Conservation (phyloP, 2,797 vertebrate species). For the Rhynchonycteris naso region DNA sequence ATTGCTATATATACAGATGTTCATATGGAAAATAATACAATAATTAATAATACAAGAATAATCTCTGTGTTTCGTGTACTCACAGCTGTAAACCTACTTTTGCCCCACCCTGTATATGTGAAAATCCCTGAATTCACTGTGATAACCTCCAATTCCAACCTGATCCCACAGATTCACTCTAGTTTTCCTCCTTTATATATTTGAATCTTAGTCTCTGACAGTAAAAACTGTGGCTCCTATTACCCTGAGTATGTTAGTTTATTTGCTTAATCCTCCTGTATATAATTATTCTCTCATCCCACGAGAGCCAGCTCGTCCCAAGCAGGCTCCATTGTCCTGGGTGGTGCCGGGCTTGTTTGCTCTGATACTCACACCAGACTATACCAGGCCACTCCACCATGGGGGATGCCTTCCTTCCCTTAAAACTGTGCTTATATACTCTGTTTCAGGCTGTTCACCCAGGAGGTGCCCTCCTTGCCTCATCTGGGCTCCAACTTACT, state of each 20-base stretch:
- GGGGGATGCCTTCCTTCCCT: not conserved
- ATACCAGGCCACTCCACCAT: not conserved
- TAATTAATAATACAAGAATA: too few species aligned
- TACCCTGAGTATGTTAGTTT: not conserved
- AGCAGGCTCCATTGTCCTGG: not conserved
- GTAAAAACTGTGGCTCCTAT: not conserved
- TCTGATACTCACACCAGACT: not conserved
- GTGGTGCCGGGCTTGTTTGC: not conserved
- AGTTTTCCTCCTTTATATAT: not conserved
- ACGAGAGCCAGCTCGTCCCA: fast-evolving
- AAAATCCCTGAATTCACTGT: not conserved
- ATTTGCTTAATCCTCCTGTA: not conserved
- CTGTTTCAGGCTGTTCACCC: not conserved
- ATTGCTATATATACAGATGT: not conserved
- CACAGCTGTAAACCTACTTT: too few species aligned
- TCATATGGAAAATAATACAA: too few species aligned
- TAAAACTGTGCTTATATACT: not conserved
- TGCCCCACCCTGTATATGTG: not conserved
- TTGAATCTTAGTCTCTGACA: not conserved
- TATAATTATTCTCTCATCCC: not conserved
- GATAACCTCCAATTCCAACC: not conserved
- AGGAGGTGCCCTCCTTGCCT: not conserved
- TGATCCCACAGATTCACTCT: not conserved
- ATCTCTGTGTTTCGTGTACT: too few species aligned
- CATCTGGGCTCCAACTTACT: not conserved